Evolutionary conservation across 2,888 invertebrate genomes (phyloP), one percentile per base, ranked within the genome.

Genomic region (Conomelus anceps): DNA sequence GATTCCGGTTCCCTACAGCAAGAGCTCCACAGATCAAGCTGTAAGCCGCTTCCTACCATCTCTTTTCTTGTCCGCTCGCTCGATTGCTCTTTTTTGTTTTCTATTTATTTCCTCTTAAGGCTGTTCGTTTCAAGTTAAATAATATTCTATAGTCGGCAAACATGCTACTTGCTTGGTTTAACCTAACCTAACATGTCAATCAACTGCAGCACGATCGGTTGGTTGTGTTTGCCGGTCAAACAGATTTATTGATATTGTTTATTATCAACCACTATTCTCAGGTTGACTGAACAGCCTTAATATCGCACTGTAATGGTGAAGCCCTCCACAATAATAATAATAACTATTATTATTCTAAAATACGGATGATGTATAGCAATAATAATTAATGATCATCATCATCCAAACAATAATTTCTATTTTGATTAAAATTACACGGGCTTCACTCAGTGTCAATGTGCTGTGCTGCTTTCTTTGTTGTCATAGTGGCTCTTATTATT

Each of bases 1-100:
- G 97, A 98, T 99, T 95, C 98, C 99, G 95, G 98, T 99, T 95
- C 99, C 98, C 95, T 98, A 98, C 97, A 98, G 98, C 98, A 98
- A 98, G 97, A 98, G 98, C 95, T 98, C 98, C 95, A 99, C 98
- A 95, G 99, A 99, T 96, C 99, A 99, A 97, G 98, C 98, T 98
- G 99, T 99, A 99, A 99, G 99, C 97, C 95, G 95, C 95, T 95
- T 91, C 92, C 91, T 91, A 91, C 91, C 91, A 91, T 91, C 91
- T 93, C 92, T 92, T 91, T 90, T 91, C 91, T 92, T 91, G 92
- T 92, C 92, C 91, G 92, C 91, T 92, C 91, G 92, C 91, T 92
- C 90, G 92, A 90, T 90, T 90, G 90, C 90, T 89, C 89, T 89
- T 86, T 89, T 89, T 90, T 63, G 87, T n/a, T n/a, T n/a, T n/a